Conservation (phyloP, 2,113 vertebrate species). For the Helogale parvula region DNA sequence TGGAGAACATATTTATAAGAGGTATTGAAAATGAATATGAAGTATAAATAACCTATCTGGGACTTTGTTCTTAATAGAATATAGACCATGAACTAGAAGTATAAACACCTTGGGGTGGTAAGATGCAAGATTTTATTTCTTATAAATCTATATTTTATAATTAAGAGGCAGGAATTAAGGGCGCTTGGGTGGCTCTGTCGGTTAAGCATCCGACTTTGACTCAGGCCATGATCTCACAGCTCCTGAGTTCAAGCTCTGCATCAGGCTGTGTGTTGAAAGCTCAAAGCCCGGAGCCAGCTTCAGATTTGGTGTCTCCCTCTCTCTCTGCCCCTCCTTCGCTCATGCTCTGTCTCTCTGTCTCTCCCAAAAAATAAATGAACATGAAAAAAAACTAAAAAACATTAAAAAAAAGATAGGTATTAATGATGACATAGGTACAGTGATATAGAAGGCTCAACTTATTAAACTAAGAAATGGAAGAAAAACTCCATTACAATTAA, state of each 20-base stretch:
- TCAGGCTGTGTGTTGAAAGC: too few species aligned
- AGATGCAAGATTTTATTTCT: constrained; percentile 60
- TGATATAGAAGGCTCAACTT: neutral
- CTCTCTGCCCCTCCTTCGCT: too few species aligned
- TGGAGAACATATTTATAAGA: constrained; percentile 70
- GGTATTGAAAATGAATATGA: constrained; percentile 63
- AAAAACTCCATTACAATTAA: neutral
- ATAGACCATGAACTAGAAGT: neutral
- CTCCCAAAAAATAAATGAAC: too few species aligned
- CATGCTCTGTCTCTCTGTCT: too few species aligned
- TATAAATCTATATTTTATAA: constrained; percentile 39
- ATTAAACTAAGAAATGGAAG: constrained; percentile 2
- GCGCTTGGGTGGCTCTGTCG: too few species aligned
- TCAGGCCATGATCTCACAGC: too few species aligned
- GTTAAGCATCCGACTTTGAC: too few species aligned
- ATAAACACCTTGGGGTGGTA: constrained; percentile 33
- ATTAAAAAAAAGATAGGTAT: neutral
- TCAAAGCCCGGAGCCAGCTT: too few species aligned
- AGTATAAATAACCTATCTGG: constrained; percentile 51
- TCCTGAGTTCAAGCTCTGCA: too few species aligned
- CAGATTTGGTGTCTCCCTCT: too few species aligned
- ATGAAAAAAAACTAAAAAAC: too few species aligned
- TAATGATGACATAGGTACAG: neutral
- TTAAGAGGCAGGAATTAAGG: constrained; percentile 1
- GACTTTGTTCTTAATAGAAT: constrained; percentile 43